Percentiles rank a stretch among this genome's conserved stretches.
Conservation (phyloP, 1,140 invertebrate genomes). For the Drosophila funebris region DNA sequence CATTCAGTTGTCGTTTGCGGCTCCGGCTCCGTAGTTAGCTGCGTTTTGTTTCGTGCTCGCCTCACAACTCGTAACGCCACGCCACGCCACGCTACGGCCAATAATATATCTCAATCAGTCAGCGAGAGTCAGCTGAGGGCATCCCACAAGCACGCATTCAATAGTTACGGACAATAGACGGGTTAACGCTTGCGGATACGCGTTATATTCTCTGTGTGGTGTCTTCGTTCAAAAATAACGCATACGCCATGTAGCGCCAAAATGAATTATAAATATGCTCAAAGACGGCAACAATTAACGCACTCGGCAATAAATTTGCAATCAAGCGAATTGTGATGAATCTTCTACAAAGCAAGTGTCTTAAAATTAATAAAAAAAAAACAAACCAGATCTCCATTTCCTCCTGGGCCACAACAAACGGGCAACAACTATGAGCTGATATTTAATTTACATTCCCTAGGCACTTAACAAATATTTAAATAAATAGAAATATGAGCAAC, state of each 20-base stretch:
- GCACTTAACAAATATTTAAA: constrained; percentile 13
- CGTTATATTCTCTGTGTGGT: constrained; percentile 2
- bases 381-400: background rate
- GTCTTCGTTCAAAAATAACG: constrained; percentile 39
- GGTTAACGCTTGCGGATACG: background rate
- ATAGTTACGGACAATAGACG: constrained; percentile 1
- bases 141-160: constrained; percentile 16
- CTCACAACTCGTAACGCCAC: background rate
- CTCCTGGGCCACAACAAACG: background rate
- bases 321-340: constrained; percentile 50
- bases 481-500: background rate
- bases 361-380: constrained; percentile 11
- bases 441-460: constrained; percentile 5
- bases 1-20: constrained; percentile 47
- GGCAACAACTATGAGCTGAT: background rate
- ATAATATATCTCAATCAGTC: constrained; percentile 65
- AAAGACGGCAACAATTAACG: constrained; percentile 46
- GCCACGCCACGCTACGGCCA: constrained; percentile 1
- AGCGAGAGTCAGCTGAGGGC: constrained; percentile 27
- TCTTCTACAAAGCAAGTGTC: constrained; percentile 77
- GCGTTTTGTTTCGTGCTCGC: constrained; percentile 24
- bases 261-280: constrained; percentile 25
- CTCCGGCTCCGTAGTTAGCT: constrained; percentile 41
- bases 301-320: constrained; percentile 16
- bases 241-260: constrained; percentile 65